A percentile compares a stretch with the other conserved stretches of the same genome.
phyloP scores from a whole-genome alignment of 2,797 vertebrate species.

The Acanthornis magna region DNA sequence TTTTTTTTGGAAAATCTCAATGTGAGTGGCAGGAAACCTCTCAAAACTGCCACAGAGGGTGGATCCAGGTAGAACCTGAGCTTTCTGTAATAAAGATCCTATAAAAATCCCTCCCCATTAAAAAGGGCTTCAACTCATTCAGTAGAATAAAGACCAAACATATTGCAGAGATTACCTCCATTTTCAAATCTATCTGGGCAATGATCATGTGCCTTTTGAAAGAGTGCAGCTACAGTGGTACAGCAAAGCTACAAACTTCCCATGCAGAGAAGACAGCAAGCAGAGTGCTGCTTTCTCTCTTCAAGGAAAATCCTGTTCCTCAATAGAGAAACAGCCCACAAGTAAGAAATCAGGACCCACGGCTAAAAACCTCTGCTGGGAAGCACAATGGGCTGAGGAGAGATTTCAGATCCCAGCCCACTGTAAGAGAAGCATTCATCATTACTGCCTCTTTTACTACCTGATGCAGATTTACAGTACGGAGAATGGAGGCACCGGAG shows the following conservation, averaged over 20 bases:
- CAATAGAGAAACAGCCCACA: neutral
- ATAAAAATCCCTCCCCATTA: neutral
- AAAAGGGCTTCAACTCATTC: neutral
- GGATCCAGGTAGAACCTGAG: neutral
- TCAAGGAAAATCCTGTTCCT: neutral
- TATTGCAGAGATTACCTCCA: neutral
- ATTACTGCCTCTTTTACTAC: neutral
- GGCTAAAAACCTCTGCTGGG: neutral
- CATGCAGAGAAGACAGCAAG: neutral
- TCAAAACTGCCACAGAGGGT: neutral
- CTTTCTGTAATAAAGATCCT: neutral
- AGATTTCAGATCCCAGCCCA: neutral
- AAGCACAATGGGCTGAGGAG: neutral
- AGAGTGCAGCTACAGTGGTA: neutral
- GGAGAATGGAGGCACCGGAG: neutral
- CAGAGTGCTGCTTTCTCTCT: neutral
- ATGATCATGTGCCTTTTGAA: neutral
- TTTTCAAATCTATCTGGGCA: neutral
- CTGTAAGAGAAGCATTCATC: neutral
- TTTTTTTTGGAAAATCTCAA: neutral
- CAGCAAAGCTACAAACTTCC: neutral
- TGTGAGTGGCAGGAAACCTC: neutral
- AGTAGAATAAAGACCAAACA: neutral
- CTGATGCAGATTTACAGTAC: neutral
- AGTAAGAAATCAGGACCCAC: neutral